Evolutionary conservation across 35 echinoderm and acorn worm genomes (phyloP), one percentile per base, ranked within the genome.

Genomic region (Apostichopus japonicus): DNA sequence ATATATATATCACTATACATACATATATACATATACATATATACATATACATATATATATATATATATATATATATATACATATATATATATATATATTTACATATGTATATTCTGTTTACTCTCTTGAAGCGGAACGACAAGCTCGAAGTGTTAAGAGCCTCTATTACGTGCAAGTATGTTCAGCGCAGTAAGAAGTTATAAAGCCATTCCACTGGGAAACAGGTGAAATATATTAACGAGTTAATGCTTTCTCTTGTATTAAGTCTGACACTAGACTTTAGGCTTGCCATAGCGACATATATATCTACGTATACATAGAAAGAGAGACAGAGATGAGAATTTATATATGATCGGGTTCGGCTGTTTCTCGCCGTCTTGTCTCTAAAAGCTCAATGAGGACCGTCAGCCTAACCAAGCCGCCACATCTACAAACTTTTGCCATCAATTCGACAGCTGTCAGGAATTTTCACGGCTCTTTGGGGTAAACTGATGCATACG

Each of bases 401-500:
- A 58, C 54, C 81, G 56, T 84, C 54, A 57, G 56, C 81, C 51
- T 58, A 54, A 24, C 81, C 16, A 13, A 84, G 55, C 81, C 54
- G 81, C 57, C 81, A 84, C 7, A 59, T 84, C 54, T 55, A 51
- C 81, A 22, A 57, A 24, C 22, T 84, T 57, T 84, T 23, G 16
- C 54, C 81, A 84, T 84, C 81, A 84, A 84, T 84, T 57, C 81
- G 57, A 84, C 81, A 84, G 81, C 81, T 84, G 81, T 58, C 81
- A 84, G 21, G 81, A 84, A 84, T 84, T 84, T 84, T 84, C 81
- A 84, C 81, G 81, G 81, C 81, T 84, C 81, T 84, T 84, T 84
- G 54, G 81, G 81, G 81, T 58, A 84, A 57, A 84, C 33, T 24
- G 17, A 84, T 53, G 81, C 81, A 84, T 84, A 58, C 53, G 54